These are phyloP conservation scores for Dunckerocampus dactyliophorus DNA, from an alignment of 2,113 vertebrate genomes.

Conservation along the genomic window DNA sequence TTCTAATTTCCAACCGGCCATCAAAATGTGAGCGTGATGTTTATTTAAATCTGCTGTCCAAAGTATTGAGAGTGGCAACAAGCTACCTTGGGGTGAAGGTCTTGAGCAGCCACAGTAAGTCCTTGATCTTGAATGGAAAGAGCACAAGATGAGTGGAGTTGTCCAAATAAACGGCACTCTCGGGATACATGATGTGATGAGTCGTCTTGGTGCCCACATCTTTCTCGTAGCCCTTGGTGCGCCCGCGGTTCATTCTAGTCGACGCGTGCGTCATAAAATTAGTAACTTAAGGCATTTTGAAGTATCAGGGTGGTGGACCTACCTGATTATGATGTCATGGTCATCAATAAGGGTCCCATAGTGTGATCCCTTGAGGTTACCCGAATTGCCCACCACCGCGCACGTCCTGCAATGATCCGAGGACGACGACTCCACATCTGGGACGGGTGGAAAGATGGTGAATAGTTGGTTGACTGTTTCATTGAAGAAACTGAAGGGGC, in stretches of 20 bases:
- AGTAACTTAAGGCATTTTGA: neutral
- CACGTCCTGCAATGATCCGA: constrained; percentile 72
- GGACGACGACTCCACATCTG: constrained; percentile 57
- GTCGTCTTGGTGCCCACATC: constrained; percentile 31
- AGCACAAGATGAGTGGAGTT: constrained; percentile 31
- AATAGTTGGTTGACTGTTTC: constrained; percentile 73
- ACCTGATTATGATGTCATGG: constrained; percentile 82
- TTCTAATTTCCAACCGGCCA: too few species aligned
- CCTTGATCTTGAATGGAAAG: constrained; percentile 26
- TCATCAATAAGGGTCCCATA: constrained; percentile 79
- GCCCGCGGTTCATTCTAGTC: constrained; percentile 19
- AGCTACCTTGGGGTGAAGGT: constrained; percentile 11
- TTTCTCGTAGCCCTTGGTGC: constrained; percentile 14
- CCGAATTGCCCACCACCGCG: constrained; percentile 84
- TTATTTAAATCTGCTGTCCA: neutral
- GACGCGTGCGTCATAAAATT: neutral
- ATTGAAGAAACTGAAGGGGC: constrained; percentile 50
- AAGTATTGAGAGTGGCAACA: neutral
- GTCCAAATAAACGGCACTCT: constrained; percentile 29
- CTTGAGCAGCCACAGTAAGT: constrained; percentile 32
- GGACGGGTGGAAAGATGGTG: constrained; percentile 61
- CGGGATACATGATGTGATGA: constrained; percentile 29
- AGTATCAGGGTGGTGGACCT: neutral
- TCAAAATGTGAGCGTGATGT: neutral
- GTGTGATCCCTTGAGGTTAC: constrained; percentile 74